phyloP scores from a whole-genome alignment of 2,113 vertebrate genomes.

The Ciconia maguari region DNA sequence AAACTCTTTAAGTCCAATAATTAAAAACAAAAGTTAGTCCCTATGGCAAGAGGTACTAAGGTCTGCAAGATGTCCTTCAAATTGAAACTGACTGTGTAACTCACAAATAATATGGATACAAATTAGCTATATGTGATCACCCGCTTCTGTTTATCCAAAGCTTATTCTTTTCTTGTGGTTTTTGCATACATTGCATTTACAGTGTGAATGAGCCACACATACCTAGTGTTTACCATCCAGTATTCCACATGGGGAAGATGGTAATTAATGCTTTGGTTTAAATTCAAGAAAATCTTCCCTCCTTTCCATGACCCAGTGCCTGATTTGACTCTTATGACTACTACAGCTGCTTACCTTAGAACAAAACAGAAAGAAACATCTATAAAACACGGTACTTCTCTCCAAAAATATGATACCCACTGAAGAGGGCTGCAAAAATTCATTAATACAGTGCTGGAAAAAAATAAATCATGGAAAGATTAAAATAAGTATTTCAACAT shows the following conservation, averaged over 20 bases:
- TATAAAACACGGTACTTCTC: background rate
- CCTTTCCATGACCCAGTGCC: background rate
- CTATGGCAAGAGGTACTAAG: background rate
- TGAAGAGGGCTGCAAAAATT: slow-evolving; percentile 19
- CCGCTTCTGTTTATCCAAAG: slow-evolving; percentile 31
- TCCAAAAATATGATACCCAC: background rate
- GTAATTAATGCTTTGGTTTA: background rate
- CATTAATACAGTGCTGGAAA: background rate
- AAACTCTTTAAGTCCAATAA: slow-evolving; percentile 33
- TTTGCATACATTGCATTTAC: background rate
- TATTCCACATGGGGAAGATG: background rate
- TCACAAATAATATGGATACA: slow-evolving; percentile 53
- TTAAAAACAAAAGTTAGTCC: slow-evolving; percentile 59
- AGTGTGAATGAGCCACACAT: background rate
- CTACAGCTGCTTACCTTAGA: background rate
- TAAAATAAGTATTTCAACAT: background rate
- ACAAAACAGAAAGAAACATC: background rate
- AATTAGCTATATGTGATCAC: slow-evolving; percentile 65
- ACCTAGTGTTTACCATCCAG: background rate
- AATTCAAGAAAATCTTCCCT: background rate
- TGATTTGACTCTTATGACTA: background rate
- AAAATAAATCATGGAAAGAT: background rate
- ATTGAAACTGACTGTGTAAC: slow-evolving; percentile 53
- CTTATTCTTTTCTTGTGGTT: slow-evolving; percentile 37
- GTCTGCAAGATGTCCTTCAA: slow-evolving; percentile 63